Evolutionary conservation across 1,140 invertebrate species (phyloP).

Genomic region (Leptopilina clavipes): DNA sequence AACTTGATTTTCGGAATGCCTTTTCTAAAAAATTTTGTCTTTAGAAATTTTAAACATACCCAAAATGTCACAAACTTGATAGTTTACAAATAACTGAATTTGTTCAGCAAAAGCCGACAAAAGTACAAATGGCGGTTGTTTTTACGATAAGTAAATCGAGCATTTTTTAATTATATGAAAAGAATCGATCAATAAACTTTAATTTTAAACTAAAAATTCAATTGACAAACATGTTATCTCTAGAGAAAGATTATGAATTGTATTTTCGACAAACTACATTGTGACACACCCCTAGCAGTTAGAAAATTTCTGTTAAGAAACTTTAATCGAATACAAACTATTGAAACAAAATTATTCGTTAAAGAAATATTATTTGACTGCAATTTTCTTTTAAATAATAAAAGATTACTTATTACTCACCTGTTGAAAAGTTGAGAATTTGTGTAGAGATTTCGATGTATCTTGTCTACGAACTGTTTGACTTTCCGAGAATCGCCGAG

Average conservation of each 20-base stretch:
- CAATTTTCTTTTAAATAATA: neutral
- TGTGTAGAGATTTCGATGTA: conserved; percentile 22
- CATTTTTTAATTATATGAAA: neutral
- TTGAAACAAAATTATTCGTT: neutral
- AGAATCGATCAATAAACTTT: neutral
- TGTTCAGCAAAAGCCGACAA: neutral
- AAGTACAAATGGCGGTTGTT: neutral
- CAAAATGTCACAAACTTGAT: neutral
- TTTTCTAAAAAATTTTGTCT: neutral
- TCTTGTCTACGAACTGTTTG: conserved; percentile 19
- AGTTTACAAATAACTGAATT: neutral
- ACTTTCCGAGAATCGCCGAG: conserved; percentile 38
- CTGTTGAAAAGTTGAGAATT: conserved; percentile 12
- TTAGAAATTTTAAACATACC: neutral
- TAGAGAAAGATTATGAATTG: conserved; percentile 34
- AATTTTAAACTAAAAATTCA: conserved; percentile 12
- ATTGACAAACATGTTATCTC: neutral
- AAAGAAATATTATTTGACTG: neutral
- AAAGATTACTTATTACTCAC: conserved; percentile 8
- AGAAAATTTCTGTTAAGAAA: conserved; percentile 29
- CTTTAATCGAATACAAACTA: neutral
- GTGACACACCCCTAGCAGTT: conserved; percentile 41
- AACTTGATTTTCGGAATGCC: neutral
- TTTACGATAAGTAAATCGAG: neutral
- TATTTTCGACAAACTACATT: conserved; percentile 19